phyloP scores from a whole-genome alignment of 2,113 vertebrate species.

The Mobula hypostoma region DNA sequence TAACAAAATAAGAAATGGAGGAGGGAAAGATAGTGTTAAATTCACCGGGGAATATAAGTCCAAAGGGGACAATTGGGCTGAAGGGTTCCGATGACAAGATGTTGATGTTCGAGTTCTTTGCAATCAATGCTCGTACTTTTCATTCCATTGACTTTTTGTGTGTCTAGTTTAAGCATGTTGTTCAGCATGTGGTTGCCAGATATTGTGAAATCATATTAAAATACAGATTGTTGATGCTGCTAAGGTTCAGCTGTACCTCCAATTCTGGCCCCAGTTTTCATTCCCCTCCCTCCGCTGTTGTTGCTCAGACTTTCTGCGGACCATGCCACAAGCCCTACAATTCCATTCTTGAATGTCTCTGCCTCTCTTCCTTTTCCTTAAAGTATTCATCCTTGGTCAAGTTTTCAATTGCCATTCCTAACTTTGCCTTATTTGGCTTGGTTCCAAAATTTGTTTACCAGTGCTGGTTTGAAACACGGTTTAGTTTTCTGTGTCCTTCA shows the following conservation, averaged over 20 bases:
- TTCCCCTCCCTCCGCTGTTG: not conserved
- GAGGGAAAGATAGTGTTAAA: constrained; percentile 19
- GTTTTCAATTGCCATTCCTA: too few species aligned
- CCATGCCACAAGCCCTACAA: not conserved
- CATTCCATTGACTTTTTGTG: not conserved
- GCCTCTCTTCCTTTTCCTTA: not conserved
- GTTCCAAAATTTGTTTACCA: not conserved
- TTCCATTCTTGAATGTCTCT: not conserved
- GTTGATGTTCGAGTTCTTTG: not conserved
- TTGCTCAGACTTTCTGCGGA: not conserved
- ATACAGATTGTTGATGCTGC: not conserved
- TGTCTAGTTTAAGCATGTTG: constrained; percentile 32
- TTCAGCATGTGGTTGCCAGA: not conserved
- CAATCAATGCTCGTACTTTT: constrained; percentile 6
- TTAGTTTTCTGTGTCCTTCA: not conserved
- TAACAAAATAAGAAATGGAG: not conserved
- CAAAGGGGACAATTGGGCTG: not conserved
- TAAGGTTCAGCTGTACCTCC: constrained; percentile 5
- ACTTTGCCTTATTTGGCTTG: not conserved
- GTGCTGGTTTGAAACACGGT: not conserved
- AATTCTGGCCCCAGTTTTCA: not conserved
- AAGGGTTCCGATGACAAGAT: not conserved
- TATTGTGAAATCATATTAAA: constrained; percentile 17
- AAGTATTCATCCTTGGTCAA: not conserved
- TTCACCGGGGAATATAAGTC: not conserved